Percentiles rank a stretch among this genome's conserved stretches.
Conservation (phyloP, 2,113 vertebrate genomes). For the Periophthalmus modestus region DNA sequence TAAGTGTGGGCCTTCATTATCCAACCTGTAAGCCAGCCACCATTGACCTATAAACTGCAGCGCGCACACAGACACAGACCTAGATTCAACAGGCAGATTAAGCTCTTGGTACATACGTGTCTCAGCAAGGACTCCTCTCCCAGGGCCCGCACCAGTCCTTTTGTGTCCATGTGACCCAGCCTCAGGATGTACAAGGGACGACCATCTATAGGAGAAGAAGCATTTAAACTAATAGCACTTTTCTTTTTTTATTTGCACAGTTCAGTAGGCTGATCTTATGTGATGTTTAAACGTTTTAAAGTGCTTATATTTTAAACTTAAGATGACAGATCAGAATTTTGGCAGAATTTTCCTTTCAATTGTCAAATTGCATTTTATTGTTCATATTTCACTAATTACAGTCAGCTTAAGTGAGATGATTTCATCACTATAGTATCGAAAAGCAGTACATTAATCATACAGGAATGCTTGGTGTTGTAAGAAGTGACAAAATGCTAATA, state of each 20-base stretch:
- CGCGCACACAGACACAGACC: background rate
- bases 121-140: slow-evolving; percentile 95
- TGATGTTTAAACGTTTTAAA: background rate
- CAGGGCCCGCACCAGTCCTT: slow-evolving; percentile 91
- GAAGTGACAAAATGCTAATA: too few relatives aligned
- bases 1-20: slow-evolving; percentile 2
- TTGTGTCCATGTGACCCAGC: slow-evolving; percentile 95
- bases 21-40: slow-evolving; percentile 35
- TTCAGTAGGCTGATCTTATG: background rate
- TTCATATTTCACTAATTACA: background rate
- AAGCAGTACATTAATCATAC: too few relatives aligned
- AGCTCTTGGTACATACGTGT: slow-evolving; percentile 80
- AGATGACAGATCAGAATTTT: too few relatives aligned
- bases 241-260: background rate
- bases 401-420: too few relatives aligned
- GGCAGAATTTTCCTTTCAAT: background rate
- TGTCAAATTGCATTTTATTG: background rate
- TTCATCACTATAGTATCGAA: too few relatives aligned
- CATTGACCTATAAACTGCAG: slow-evolving; percentile 16
- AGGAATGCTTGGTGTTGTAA: too few relatives aligned
- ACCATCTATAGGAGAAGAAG: slow-evolving; percentile 78
- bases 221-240: background rate
- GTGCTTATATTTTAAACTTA: too few relatives aligned
- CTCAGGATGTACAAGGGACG: slow-evolving; percentile 92
- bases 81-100: background rate